Evolutionary conservation across 2,113 vertebrate species (phyloP), one percentile per base, ranked within the genome.

Genomic region (Rhea pennata): DNA sequence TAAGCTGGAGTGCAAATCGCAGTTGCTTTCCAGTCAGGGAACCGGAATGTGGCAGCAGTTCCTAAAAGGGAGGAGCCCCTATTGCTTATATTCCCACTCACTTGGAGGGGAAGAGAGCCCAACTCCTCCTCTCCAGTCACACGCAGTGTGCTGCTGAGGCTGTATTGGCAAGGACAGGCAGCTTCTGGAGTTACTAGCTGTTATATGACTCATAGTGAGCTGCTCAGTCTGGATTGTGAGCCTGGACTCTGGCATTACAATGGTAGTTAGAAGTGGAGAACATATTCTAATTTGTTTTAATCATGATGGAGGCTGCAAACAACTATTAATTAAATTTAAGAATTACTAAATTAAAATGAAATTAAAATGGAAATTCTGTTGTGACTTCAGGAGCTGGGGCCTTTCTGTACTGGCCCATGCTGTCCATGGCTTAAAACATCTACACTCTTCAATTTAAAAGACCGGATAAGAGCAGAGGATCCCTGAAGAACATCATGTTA

Each of bases 401-500:
- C 9, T 51, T 73, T 84, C 26, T 40, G 23, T 70, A 59, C 46
- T 48, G 36, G 23, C 29, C 44, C 20, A 2, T 40, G 23, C 22
- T 81, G 11, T 50, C 69, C 26, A 5, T 82, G 59, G 21, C 58
- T 54, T 65, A 61, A 81, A 66, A 48, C 24, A 64, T 29, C 10
- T 22, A 27, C 67, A 17, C 7, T 36, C 12, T 36, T 71, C 26
- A 72, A 12, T 58, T 48, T 54, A 22, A 54, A 87, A 69, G n/a
- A 40, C 51, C 15, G 61, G 31, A 14, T 0, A 0, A 88, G 22
- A 40, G 36, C 17, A 71, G 51, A 69, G 29, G 11, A 80, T 23
- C 73, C 22, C 75, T 62, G 24, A 15, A 73, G 54, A 90, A 44
- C 20, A 36, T 21, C 5, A 10, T 15, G 9, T 70, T 50, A 81